A percentile compares a stretch with the other conserved stretches of the same genome.
Evolutionary conservation across 2,797 vertebrate genomes (phyloP).

Genomic region (Crax fasciolata): DNA sequence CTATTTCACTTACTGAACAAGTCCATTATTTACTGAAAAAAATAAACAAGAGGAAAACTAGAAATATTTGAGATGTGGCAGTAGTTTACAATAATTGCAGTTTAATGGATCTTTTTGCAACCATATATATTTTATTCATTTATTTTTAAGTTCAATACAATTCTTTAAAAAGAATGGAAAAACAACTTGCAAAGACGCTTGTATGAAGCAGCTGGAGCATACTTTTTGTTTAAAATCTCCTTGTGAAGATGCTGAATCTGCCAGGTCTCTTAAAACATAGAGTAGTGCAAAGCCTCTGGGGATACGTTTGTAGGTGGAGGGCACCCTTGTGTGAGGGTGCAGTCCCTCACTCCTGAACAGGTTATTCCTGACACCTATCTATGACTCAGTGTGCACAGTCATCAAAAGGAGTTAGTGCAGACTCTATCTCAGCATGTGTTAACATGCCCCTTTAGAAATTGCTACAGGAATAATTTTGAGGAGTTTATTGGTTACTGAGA

Average conservation of each 20-base stretch:
- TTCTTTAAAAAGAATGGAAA: background rate
- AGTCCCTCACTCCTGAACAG: background rate
- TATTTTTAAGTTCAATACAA: background rate
- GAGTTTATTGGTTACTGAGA: background rate
- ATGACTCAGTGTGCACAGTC: background rate
- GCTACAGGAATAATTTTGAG: background rate
- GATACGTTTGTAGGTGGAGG: background rate
- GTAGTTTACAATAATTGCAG: slow-evolving; percentile 29
- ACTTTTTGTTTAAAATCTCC: background rate
- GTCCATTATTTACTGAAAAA: slow-evolving; percentile 8
- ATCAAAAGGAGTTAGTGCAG: background rate
- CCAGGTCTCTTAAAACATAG: background rate
- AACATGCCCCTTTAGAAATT: background rate
- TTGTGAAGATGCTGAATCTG: background rate
- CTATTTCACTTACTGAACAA: slow-evolving; percentile 23
- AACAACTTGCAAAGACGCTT: background rate
- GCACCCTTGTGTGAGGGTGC: rapidly evolving
- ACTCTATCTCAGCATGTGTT: background rate
- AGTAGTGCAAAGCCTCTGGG: background rate
- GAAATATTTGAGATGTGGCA: slow-evolving; percentile 9
- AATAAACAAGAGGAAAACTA: slow-evolving; percentile 22
- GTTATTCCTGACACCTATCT: background rate
- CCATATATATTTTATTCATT: background rate
- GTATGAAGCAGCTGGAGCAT: background rate
- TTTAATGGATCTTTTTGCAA: slow-evolving; percentile 10